Evolutionary conservation across 1,140 invertebrate genomes (phyloP).

Genomic region (Drosophila biarmipes): DNA sequence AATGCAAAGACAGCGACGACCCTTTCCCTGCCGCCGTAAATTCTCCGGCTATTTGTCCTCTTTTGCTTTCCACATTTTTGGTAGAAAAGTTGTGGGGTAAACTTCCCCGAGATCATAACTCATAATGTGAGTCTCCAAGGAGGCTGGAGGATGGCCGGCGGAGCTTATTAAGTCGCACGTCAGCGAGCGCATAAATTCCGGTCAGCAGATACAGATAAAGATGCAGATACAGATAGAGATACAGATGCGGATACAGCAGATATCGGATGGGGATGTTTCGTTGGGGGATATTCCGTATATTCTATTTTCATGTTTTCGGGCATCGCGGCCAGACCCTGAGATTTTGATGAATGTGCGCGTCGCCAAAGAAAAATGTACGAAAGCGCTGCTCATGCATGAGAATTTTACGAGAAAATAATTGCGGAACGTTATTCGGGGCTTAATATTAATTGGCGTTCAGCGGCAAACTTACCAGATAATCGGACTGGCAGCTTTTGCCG

Average conservation of each 20-base stretch:
- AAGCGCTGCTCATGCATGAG: slow-evolving; percentile 78
- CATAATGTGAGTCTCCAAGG: slow-evolving; percentile 45
- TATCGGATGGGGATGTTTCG: slow-evolving; percentile 26
- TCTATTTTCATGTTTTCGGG: slow-evolving; percentile 68
- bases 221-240: slow-evolving; percentile 44
- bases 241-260: slow-evolving; percentile 36
- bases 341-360: slow-evolving; percentile 81
- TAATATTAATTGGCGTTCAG: slow-evolving; percentile 76
- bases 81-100: slow-evolving; percentile 8
- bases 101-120: slow-evolving; percentile 51
- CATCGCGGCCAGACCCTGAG: slow-evolving; percentile 54
- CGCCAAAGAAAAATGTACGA: slow-evolving; percentile 81
- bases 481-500: slow-evolving; percentile 77
- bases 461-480: slow-evolving; percentile 81
- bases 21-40: slow-evolving; percentile 37
- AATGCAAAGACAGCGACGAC: slow-evolving; percentile 22
- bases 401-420: slow-evolving; percentile 83
- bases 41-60: slow-evolving; percentile 48
- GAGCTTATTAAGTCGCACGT: slow-evolving; percentile 78
- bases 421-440: slow-evolving; percentile 68
- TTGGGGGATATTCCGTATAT: slow-evolving; percentile 44
- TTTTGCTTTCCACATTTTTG: slow-evolving; percentile 24
- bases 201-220: slow-evolving; percentile 44
- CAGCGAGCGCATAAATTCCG: slow-evolving; percentile 76
- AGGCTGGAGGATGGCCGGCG: background rate